These are phyloP conservation scores for Dichetophora obliterata DNA, from an alignment of 2,888 invertebrate species.

Conservation along the genomic window DNA sequence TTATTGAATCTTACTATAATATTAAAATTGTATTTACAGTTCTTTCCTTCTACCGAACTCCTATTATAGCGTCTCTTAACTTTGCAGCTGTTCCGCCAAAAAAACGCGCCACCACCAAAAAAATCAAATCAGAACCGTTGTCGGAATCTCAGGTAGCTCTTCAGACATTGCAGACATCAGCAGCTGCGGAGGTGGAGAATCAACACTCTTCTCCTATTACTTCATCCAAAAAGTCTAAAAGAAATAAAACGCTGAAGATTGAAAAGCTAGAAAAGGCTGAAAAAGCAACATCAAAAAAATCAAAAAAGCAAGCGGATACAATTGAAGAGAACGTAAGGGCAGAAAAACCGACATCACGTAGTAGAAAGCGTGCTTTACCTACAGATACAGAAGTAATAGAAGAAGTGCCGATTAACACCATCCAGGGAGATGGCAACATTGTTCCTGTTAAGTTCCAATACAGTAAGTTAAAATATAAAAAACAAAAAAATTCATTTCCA, in stretches of 20 bases:
- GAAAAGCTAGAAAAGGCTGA: conserved; percentile 34
- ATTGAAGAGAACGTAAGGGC: neutral
- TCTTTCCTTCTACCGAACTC: neutral
- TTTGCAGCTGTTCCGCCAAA: conserved; percentile 18
- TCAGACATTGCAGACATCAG: neutral
- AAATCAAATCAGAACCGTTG: conserved; percentile 40
- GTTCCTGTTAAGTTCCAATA: neutral
- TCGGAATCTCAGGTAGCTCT: conserved; percentile 40
- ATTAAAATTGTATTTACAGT: too few species aligned
- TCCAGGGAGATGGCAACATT: neutral
- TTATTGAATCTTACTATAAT: too few species aligned
- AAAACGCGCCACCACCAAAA: conserved; percentile 16
- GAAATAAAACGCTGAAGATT: conserved; percentile 47
- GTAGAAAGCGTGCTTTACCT: neutral
- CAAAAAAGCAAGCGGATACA: conserved; percentile 12
- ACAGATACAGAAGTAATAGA: neutral
- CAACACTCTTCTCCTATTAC: neutral
- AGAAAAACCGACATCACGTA: neutral
- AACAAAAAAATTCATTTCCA: neutral
- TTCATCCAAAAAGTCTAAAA: conserved; percentile 30
- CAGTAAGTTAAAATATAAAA: neutral
- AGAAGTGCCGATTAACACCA: neutral
- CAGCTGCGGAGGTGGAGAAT: neutral
- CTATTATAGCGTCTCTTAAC: neutral
- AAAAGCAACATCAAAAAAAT: conserved; percentile 30